Conservation (phyloP, 2,888 invertebrate species). For the Agrotis puta region DNA sequence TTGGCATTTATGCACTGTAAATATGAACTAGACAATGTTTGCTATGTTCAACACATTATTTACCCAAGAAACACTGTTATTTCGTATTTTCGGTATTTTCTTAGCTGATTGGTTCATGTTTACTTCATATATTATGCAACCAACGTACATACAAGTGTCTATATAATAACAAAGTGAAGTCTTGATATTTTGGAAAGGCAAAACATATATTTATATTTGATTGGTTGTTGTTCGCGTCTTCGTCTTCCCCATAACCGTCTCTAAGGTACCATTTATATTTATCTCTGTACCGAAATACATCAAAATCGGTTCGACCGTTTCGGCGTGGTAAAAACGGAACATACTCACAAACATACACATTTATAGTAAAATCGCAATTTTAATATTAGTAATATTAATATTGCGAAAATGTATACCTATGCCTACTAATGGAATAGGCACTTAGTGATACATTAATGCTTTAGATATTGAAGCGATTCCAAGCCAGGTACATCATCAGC, state of each 20-base stretch:
- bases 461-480: conserved; percentile 34
- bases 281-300: no score
- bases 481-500: conserved; percentile 24
- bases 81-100: conserved; percentile 10
- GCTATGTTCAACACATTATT: conserved; percentile 1
- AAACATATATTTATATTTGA: no score
- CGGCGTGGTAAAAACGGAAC: no score
- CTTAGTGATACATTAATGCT: conserved; percentile 3
- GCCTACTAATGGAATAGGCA: neutral
- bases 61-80: conserved; percentile 1
- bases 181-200: neutral
- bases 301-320: no score
- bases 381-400: no score
- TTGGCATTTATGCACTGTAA: conserved; percentile 28
- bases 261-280: no score
- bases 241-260: no score
- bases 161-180: neutral
- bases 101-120: neutral
- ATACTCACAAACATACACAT: no score
- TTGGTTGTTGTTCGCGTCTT: no score
- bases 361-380: no score
- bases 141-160: neutral
- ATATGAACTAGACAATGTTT: conserved; percentile 9
- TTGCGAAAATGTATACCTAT: no score
- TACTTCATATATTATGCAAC: conserved; percentile 12